These are phyloP conservation scores for Chorisops tibialis DNA, from an alignment of 2,888 invertebrate species.

Conservation along the genomic window DNA sequence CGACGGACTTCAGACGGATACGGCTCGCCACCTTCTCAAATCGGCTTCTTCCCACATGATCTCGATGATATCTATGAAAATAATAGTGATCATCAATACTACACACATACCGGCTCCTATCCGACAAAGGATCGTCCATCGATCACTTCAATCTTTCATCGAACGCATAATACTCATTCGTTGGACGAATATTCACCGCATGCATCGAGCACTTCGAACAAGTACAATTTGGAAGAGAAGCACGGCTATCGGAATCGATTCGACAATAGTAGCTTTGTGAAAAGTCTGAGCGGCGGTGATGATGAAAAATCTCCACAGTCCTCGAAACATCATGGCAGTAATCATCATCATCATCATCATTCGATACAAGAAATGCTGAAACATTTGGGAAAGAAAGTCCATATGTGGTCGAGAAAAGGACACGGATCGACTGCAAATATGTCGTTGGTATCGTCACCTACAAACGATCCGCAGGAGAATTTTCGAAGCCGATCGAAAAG, in stretches of 20 bases:
- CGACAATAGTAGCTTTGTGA: slow-evolving; percentile 48
- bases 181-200: slow-evolving; percentile 45
- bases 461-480: slow-evolving; percentile 57
- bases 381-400: slow-evolving; percentile 71
- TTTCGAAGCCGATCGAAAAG: slow-evolving; percentile 77
- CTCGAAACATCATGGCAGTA: slow-evolving; percentile 37
- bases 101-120: slow-evolving; percentile 48
- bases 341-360: slow-evolving; percentile 59
- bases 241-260: slow-evolving; percentile 43
- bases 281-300: slow-evolving; percentile 41
- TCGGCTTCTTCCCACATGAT: slow-evolving; percentile 50
- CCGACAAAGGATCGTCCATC: slow-evolving; percentile 45
- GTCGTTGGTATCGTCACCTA: slow-evolving; percentile 54
- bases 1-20: slow-evolving; percentile 44
- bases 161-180: slow-evolving; percentile 46
- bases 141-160: slow-evolving; percentile 50
- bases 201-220: slow-evolving; percentile 19
- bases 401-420: slow-evolving; percentile 68
- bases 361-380: slow-evolving; percentile 74
- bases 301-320: slow-evolving; percentile 30
- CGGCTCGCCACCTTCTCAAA: slow-evolving; percentile 41
- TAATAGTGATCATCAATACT: slow-evolving; percentile 51
- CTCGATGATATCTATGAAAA: slow-evolving; percentile 51
- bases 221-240: slow-evolving; percentile 28
- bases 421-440: slow-evolving; percentile 52